These are phyloP conservation scores for Saccostrea echinata DNA, from an alignment of 1,140 invertebrate genomes.

Conservation along the genomic window DNA sequence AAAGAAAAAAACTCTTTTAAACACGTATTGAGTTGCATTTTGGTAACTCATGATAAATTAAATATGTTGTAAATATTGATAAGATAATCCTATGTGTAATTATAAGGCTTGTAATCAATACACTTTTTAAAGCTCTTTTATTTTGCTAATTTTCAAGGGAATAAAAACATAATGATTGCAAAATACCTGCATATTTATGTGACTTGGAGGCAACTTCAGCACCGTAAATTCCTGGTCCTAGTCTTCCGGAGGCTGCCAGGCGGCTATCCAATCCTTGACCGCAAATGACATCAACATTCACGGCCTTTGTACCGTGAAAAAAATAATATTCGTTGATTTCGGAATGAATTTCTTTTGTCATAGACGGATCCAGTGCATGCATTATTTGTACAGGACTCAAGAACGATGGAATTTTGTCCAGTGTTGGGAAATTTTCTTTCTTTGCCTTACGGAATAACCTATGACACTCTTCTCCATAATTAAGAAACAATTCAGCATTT, in stretches of 20 bases:
- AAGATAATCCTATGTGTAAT: too few species aligned
- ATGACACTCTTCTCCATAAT: conserved; percentile 58
- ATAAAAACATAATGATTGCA: too few species aligned
- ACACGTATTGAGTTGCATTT: too few species aligned
- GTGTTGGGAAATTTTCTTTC: conserved; percentile 30
- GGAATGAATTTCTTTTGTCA: conserved; percentile 32
- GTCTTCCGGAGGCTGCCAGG: conserved; percentile 49
- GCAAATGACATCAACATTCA: conserved; percentile 55
- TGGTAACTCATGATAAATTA: too few species aligned
- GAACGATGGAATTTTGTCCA: not conserved
- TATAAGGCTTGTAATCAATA: too few species aligned
- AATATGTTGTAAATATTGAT: too few species aligned
- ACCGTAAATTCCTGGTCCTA: conserved; percentile 64
- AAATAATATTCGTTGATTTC: conserved; percentile 66
- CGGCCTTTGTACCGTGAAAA: conserved; percentile 66
- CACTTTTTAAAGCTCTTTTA: not conserved
- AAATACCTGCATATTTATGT: conserved; percentile 64
- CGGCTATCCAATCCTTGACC: conserved; percentile 60
- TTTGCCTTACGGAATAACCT: conserved; percentile 58
- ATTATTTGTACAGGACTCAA: not conserved
- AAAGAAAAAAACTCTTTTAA: too few species aligned
- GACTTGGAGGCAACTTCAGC: conserved; percentile 67
- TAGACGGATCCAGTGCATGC: conserved; percentile 13
- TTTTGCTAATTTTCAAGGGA: not conserved
- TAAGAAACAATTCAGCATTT: conserved; percentile 56